Evolutionary conservation across 2,797 vertebrate species (phyloP).

Genomic region (Bryconaethiops microstoma): DNA sequence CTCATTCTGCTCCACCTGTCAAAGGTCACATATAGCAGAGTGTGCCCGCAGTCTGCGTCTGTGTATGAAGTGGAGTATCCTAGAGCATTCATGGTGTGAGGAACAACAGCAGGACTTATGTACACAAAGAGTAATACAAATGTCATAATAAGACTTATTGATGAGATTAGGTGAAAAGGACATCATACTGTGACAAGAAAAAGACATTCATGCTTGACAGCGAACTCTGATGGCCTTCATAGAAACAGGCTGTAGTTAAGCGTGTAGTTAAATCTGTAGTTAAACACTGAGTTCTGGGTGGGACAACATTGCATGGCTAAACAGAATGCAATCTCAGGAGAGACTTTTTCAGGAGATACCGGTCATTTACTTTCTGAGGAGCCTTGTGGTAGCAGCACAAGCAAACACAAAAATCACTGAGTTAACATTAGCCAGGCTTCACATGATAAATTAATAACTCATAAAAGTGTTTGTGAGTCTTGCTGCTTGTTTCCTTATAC

Average conservation of each 20-base stretch:
- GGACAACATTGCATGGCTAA: neutral
- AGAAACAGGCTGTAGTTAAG: neutral
- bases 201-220: neutral
- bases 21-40: slow-evolving; percentile 60
- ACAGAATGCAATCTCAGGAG: neutral
- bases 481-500: too few relatives aligned
- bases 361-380: too few relatives aligned
- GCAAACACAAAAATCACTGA: too few relatives aligned
- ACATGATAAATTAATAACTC: too few relatives aligned
- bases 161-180: neutral
- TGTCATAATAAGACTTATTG: slow-evolving; percentile 3
- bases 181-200: neutral
- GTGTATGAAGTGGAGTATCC: slow-evolving; percentile 24
- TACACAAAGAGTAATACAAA: neutral
- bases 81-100: slow-evolving; percentile 24
- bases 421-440: too few relatives aligned
- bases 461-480: too few relatives aligned
- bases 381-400: too few relatives aligned
- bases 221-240: neutral
- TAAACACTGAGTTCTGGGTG: neutral
- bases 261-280: neutral
- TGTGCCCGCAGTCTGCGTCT: slow-evolving; percentile 29
- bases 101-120: slow-evolving; percentile 8
- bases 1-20: slow-evolving; percentile 56
- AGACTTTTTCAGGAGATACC: neutral